A percentile compares a stretch with the other conserved stretches of the same genome.
Evolutionary conservation across 2,113 vertebrate genomes (phyloP).

Genomic region (Echinops telfairi): DNA sequence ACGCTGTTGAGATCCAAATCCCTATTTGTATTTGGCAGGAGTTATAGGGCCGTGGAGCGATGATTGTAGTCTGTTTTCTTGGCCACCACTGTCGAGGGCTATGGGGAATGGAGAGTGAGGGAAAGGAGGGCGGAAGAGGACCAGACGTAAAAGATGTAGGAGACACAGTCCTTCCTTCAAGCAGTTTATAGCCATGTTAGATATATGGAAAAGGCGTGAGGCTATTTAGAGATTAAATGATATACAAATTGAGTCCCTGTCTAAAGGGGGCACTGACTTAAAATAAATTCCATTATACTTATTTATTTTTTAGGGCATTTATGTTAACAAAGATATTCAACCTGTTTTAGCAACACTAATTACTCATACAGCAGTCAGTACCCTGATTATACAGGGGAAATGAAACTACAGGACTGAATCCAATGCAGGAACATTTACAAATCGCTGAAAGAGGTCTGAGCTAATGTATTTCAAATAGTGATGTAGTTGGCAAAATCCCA

Average conservation of each 20-base stretch:
- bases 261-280: not conserved
- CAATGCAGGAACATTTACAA: not conserved
- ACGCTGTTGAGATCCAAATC: not conserved
- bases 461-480: slow-evolving; percentile 1
- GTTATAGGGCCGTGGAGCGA: not conserved
- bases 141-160: not conserved
- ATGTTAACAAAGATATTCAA: not conserved
- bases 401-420: not conserved
- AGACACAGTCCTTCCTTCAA: not conserved
- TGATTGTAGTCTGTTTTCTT: not conserved
- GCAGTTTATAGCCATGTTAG: not conserved
- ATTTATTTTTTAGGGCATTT: slow-evolving; percentile 49
- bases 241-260: slow-evolving; percentile 8
- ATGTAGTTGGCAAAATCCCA: slow-evolving; percentile 18
- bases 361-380: not conserved
- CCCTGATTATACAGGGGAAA: not conserved
- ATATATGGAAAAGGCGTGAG: not conserved
- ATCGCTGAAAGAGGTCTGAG: not conserved
- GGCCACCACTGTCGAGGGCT: not conserved
- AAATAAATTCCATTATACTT: not conserved
- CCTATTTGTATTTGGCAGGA: not conserved
- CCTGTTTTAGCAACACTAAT: slow-evolving; percentile 25
- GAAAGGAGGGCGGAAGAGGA: not conserved
- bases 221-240: slow-evolving; percentile 11
- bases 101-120: not conserved